A percentile compares a stretch with the other conserved stretches of the same genome.
These are phyloP conservation scores for Lithobates sylvaticus DNA, from an alignment of 2,797 vertebrate genomes.

Conservation along the genomic window DNA sequence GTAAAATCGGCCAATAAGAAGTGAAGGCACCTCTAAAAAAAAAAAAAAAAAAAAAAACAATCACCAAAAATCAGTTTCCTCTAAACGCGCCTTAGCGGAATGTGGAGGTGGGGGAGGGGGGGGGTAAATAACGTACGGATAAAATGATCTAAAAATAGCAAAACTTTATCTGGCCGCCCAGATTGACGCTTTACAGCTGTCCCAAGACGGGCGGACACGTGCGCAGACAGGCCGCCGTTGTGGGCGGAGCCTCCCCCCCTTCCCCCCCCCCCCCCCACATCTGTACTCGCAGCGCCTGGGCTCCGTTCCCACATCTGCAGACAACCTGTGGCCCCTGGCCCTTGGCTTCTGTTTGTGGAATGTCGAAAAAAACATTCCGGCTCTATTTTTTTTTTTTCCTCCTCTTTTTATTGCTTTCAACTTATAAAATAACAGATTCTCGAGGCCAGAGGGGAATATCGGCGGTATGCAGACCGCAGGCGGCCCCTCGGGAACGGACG, in stretches of 20 bases:
- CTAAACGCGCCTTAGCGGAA: no score
- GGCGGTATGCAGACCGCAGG: background rate
- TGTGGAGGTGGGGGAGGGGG: no score
- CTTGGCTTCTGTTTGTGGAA: background rate
- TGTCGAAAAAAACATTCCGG: background rate
- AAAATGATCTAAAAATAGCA: no score
- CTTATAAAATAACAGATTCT: background rate
- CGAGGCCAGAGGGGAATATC: background rate
- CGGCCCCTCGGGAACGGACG: no score
- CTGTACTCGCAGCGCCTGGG: background rate
- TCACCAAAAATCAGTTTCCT: no score
- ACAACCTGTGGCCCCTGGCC: background rate
- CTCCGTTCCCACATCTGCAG: slow-evolving; percentile 31
- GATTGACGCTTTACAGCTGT: background rate
- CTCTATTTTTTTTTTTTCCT: background rate
- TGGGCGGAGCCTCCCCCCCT: background rate
- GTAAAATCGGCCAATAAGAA: no score
- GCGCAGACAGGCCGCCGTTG: background rate
- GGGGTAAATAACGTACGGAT: no score
- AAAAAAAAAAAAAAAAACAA: no score
- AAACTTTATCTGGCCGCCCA: background rate
- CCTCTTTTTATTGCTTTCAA: background rate
- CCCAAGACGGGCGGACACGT: background rate
- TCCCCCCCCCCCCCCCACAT: no score
- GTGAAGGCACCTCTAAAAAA: no score